Evolutionary conservation across 1,140 invertebrate genomes (phyloP), one percentile per base, ranked within the genome.

Genomic region (Drosophila repletoides): DNA sequence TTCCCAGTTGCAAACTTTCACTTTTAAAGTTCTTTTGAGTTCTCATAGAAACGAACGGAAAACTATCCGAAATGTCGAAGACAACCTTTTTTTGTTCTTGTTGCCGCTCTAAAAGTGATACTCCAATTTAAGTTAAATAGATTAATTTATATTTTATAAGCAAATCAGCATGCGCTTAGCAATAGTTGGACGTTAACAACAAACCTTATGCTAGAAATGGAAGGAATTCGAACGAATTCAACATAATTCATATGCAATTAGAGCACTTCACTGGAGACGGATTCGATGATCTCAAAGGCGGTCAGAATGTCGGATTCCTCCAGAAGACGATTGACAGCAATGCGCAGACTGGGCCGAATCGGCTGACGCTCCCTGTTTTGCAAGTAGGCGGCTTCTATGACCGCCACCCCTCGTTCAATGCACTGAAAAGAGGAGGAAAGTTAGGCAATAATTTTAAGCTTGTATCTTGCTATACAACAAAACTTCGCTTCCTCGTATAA

Each of bases 321-420:
- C n/a, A 95, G 80, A 29, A 92, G 91, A 26, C 91, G 91, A 72
- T 93, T 94, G 1, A 93, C 92, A 0, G 93, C 91, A 21, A 95
- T 83, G 7, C 94, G 90, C 41, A 95, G 93, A 43, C 93, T 94
- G 7, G 94, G 93, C 65, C 92, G 91, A 3, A 93, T 93, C 31
- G 93, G 91, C 5, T 91, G 90, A 6, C 92, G 88, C 76, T 95
- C 95, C 7, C 92, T 90, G 5, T 93, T 89, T 5, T 93, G 90
- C 2, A 95, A 88, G 76, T 95, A 95, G 9, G 92, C 91, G 0
- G 95, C 92, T 5, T 93, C 90, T 1, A 93, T 91, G n/a, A 94
- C 73, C 5, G 94, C 94, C 6, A 95, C 90, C 9, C 93, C 93
- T 49, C 92, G 90, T 9, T 93, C 89, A 49, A 93, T 88, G 43